Evolutionary conservation across 2,888 invertebrate genomes (phyloP).

Genomic region (Nowickia ferox): DNA sequence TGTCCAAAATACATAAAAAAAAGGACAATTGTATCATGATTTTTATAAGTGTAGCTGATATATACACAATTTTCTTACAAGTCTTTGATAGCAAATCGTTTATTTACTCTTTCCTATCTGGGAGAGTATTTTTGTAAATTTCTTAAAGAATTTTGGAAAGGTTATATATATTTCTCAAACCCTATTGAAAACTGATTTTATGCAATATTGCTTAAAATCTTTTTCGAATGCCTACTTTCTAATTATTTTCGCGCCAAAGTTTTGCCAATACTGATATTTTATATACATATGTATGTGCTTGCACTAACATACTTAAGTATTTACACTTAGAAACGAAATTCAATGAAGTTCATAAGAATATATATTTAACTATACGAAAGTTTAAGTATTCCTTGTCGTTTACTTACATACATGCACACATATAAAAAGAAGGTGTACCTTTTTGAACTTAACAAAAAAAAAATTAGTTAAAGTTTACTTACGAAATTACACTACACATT

Average conservation of each 20-base stretch:
- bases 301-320: background rate
- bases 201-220: too few relatives aligned
- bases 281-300: background rate
- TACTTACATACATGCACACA: background rate
- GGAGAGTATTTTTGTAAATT: too few relatives aligned
- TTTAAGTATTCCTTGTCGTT: constrained; percentile 12
- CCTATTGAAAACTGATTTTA: too few relatives aligned
- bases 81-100: too few relatives aligned
- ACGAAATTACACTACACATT: constrained; percentile 51
- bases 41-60: too few relatives aligned
- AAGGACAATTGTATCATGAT: too few relatives aligned
- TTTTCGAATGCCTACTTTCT: too few relatives aligned
- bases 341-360: constrained; percentile 45
- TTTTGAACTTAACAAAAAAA: constrained; percentile 26
- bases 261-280: background rate
- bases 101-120: too few relatives aligned
- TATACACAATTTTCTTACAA: too few relatives aligned
- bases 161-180: too few relatives aligned
- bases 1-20: too few relatives aligned
- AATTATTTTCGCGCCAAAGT: background rate
- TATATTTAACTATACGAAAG: constrained; percentile 43
- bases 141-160: too few relatives aligned
- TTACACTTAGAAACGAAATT: constrained; percentile 16
- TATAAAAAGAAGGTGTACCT: constrained; percentile 23
- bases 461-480: constrained; percentile 50